Base-by-base conservation (phyloP, 2,113 vertebrate species). In the Puntigrus tetrazona region DNA sequence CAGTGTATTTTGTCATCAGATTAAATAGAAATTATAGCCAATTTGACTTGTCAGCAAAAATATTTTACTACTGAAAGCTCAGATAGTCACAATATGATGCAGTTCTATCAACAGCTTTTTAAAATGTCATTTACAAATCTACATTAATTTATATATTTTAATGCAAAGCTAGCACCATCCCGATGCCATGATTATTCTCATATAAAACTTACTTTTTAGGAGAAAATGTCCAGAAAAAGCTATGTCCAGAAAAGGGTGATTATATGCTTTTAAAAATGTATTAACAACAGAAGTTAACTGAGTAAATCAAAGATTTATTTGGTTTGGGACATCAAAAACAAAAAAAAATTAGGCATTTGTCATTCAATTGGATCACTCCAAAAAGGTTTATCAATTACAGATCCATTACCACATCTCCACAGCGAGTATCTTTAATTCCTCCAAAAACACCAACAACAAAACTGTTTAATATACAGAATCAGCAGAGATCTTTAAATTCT, bases 261-360 rank as follows among this genome's bases (percentile, higher is more conserved):
- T 14, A 63, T 14, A 29, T 63, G n/a, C n/a, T 16, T 63, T 61
- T 8, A 61, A 11, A 61, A 29, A 27, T 25, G 8, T n/a, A 52
- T n/a, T 18, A 20, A 11, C 52, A 55, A 57, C 8, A 25, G 31
- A 79, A 65, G 10, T 45, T 16, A 79, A 65, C 59, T 13, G n/a
- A 79, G 55, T 31, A 63, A 63, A 10, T 22, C 27, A 47, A 80
- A 81, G 16, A 50, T 81, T 34, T 50, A 67, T 81, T 78, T 13
- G n/a, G 29, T 43, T 27, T 22, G 31, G 36, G 16, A 63, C 55
- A 61, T 10, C 55, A 81, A 31, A 47, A 81, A n/a, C 34, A 4
- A 14, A 16, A 43, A 63, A 0, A 43, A 79, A 2, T 14, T 45
- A 38, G 25, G 8, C 1, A 18, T 9, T 29, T 63, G 34, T n/a